These are phyloP conservation scores for Antennarius maculatus DNA, from an alignment of 2,797 vertebrate genomes.

Conservation along the genomic window DNA sequence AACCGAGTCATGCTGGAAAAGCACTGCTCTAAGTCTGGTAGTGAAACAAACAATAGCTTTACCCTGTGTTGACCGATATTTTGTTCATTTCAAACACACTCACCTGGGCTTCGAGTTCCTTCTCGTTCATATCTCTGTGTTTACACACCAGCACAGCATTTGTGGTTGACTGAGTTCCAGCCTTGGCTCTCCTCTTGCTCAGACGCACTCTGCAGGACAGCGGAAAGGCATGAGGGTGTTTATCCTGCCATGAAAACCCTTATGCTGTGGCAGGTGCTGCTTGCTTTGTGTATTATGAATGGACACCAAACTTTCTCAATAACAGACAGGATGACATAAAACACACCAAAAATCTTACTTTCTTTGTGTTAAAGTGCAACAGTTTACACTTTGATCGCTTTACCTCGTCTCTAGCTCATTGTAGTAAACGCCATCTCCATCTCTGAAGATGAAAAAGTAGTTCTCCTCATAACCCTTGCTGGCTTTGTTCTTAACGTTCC, in stretches of 20 bases:
- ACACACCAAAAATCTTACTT: neutral
- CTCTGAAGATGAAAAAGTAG: constrained; percentile 97
- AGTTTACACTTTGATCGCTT: neutral
- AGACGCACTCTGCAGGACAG: constrained; percentile 86
- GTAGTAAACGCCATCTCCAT: constrained; percentile 94
- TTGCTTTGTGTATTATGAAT: neutral
- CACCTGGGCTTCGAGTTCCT: constrained; percentile 95
- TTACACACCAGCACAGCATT: constrained; percentile 96
- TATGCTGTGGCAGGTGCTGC: neutral
- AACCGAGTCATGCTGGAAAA: neutral
- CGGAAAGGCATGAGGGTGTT: constrained; percentile 16
- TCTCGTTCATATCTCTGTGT: constrained; percentile 97
- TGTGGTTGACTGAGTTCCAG: constrained; percentile 93
- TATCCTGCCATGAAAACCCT: neutral
- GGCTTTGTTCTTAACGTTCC: constrained; percentile 98
- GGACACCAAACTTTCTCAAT: neutral
- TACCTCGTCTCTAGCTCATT: constrained; percentile 95
- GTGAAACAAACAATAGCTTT: neutral
- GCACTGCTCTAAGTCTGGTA: neutral
- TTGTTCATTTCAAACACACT: neutral
- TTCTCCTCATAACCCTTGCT: constrained; percentile 98
- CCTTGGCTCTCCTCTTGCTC: constrained; percentile 94
- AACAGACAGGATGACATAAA: neutral
- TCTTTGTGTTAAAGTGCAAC: neutral
- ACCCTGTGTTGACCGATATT: too few relatives aligned